These are phyloP conservation scores for Drosophila sordidula DNA, from an alignment of 2,888 invertebrate genomes.

Conservation along the genomic window DNA sequence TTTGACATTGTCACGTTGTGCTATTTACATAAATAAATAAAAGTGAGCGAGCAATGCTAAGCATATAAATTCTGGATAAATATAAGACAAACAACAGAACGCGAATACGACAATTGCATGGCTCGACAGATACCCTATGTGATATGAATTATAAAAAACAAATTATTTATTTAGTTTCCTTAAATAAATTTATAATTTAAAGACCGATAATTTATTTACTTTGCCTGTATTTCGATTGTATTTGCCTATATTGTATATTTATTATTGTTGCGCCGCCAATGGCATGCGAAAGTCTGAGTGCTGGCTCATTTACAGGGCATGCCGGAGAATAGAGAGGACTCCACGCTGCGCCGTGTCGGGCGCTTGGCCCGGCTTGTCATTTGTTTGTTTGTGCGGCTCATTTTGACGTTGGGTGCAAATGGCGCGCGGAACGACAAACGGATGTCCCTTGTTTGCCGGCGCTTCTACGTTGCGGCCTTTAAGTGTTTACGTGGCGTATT, in stretches of 20 bases:
- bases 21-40: slow-evolving; percentile 68
- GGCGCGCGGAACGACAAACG: slow-evolving; percentile 33
- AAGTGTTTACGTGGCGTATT: slow-evolving; percentile 80
- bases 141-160: background rate
- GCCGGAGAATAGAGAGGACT: slow-evolving; percentile 34
- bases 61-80: slow-evolving; percentile 62
- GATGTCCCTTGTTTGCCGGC: slow-evolving; percentile 69
- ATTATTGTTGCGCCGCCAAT: no score
- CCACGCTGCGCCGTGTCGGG: slow-evolving; percentile 15
- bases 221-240: no score
- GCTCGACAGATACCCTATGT: slow-evolving; percentile 17
- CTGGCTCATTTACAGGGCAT: slow-evolving; percentile 8
- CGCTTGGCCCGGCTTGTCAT: slow-evolving; percentile 25
- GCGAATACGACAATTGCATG: background rate
- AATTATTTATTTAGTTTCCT: background rate
- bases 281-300: background rate
- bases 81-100: slow-evolving; percentile 32
- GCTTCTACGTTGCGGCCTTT: slow-evolving; percentile 49
- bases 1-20: slow-evolving; percentile 76
- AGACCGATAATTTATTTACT: no score
- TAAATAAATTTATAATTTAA: background rate
- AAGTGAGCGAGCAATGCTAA: slow-evolving; percentile 35
- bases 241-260: no score
- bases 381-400: slow-evolving; percentile 39
- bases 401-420: slow-evolving; percentile 43